phyloP scores from a whole-genome alignment of 1,140 invertebrate species.

The Dendroctonus ponderosae region DNA sequence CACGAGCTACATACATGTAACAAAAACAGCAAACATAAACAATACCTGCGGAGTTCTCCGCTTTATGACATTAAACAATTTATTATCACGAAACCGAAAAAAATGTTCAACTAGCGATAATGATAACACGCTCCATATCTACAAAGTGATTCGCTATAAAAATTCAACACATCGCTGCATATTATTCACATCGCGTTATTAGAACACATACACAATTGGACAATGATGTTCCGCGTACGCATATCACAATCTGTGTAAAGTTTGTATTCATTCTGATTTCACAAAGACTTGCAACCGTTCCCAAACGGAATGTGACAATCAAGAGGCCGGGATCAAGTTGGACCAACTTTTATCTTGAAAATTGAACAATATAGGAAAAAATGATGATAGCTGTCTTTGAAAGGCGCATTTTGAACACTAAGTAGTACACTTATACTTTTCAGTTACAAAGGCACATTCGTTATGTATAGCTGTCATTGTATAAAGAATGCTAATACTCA shows the following conservation, averaged over 20 bases:
- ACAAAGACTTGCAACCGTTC: conserved; percentile 18
- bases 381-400: conserved; percentile 17
- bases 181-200: neutral
- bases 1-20: neutral
- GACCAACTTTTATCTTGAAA: neutral
- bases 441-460: conserved; percentile 30
- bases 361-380: neutral
- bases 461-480: conserved; percentile 21
- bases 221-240: conserved; percentile 15
- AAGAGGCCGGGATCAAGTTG: neutral
- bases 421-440: conserved; percentile 27
- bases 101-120: neutral
- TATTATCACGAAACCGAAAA: conserved; percentile 9
- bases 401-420: conserved; percentile 27
- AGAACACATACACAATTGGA: conserved; percentile 1
- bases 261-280: conserved; percentile 21
- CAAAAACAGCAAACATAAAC: conserved; percentile 9
- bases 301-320: neutral
- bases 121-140: neutral
- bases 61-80: conserved; percentile 1
- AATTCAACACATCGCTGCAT: too few relatives aligned
- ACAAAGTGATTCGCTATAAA: neutral
- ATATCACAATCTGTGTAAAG: conserved; percentile 47
- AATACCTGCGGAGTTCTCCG: neutral
- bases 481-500: neutral